Evolutionary conservation across 2,797 vertebrate species (phyloP).

Genomic region (Melanogrammus aeglefinus): DNA sequence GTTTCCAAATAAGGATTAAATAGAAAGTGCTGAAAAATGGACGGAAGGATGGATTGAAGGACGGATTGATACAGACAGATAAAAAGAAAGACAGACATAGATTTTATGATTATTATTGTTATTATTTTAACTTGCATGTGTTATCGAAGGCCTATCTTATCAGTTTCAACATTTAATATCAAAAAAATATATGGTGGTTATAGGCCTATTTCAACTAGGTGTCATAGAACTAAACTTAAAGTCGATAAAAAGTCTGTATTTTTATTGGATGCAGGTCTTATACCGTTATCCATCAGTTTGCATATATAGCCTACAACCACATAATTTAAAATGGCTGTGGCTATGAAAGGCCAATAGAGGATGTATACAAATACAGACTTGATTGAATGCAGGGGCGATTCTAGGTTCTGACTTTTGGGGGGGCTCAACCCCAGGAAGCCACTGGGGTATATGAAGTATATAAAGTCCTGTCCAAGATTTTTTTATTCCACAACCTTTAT

Average conservation of each 20-base stretch:
- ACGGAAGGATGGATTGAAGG: background rate
- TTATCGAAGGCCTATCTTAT: too few relatives aligned
- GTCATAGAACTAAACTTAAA: too few relatives aligned
- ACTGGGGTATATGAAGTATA: too few relatives aligned
- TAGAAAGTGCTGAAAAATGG: background rate
- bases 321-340: background rate
- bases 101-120: background rate
- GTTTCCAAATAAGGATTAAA: background rate
- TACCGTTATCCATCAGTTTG: background rate
- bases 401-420: too few relatives aligned
- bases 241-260: too few relatives aligned
- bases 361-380: background rate
- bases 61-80: background rate
- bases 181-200: background rate
- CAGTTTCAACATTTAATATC: too few relatives aligned
- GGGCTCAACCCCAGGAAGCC: too few relatives aligned
- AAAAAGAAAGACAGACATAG: too few relatives aligned
- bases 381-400: too few relatives aligned
- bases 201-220: background rate
- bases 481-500: too few relatives aligned
- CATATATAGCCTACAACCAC: background rate
- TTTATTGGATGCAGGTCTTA: background rate
- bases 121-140: too few relatives aligned
- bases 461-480: too few relatives aligned
- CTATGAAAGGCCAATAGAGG: background rate